phyloP scores from a whole-genome alignment of 2,113 vertebrate genomes.

The Tamias sibiricus region DNA sequence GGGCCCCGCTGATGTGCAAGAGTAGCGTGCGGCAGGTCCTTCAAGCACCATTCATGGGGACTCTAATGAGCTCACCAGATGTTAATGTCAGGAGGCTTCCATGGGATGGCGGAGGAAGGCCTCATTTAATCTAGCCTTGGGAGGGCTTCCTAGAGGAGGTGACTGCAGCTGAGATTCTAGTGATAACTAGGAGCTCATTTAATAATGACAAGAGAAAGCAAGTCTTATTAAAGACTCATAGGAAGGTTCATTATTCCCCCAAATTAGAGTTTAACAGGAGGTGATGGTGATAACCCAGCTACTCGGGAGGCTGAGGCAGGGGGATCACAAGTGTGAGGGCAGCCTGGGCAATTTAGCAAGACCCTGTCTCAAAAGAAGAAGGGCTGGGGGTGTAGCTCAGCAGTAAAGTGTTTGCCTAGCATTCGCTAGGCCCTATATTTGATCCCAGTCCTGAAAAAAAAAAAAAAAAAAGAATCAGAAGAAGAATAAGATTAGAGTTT shows the following conservation, averaged over 20 bases:
- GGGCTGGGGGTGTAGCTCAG: not conserved
- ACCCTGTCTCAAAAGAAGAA: not conserved
- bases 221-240: not conserved
- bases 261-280: not conserved
- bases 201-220: not conserved
- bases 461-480: not conserved
- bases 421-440: not conserved
- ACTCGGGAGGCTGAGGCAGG: not conserved
- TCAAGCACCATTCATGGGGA: not conserved
- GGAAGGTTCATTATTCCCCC: not conserved
- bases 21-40: not conserved
- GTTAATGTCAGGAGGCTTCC: not conserved
- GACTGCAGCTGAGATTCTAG: not conserved
- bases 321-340: not conserved
- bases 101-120: not conserved
- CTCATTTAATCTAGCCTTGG: not conserved
- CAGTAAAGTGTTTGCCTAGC: not conserved
- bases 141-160: constrained; percentile 24
- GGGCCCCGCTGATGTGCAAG: not conserved
- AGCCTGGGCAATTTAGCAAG: not conserved
- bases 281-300: not conserved
- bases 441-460: not conserved
- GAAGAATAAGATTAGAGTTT: not conserved
- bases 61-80: not conserved
- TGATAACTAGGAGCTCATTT: not conserved